These are phyloP conservation scores for Neuroterus valhalla DNA, from an alignment of 1,140 invertebrate species.

Conservation along the genomic window DNA sequence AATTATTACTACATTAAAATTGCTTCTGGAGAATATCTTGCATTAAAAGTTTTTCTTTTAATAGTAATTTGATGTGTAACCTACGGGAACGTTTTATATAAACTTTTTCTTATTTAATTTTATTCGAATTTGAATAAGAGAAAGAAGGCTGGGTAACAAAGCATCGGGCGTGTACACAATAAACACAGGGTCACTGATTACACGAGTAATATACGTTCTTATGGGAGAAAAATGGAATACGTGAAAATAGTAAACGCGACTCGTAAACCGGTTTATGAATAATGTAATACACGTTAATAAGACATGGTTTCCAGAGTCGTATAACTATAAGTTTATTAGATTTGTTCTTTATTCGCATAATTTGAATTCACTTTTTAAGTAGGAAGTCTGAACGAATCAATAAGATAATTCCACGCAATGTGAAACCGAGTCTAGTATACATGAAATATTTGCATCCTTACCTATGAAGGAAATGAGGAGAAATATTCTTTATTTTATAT, in stretches of 20 bases:
- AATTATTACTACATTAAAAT: not conserved
- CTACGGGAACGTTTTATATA: no score
- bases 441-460: no score
- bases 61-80: no score
- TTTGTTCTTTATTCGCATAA: not conserved
- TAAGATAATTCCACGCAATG: no score
- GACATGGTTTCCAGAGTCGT: not conserved
- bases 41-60: no score
- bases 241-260: constrained; percentile 25
- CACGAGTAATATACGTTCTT: constrained; percentile 2
- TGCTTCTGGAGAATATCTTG: no score
- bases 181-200: constrained; percentile 23
- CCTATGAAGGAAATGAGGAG: no score
- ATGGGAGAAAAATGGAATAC: constrained; percentile 20
- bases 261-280: constrained; percentile 27
- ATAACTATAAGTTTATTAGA: constrained; percentile 12
- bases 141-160: constrained; percentile 20
- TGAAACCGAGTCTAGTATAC: no score
- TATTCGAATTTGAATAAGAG: not conserved
- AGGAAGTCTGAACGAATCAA: no score
- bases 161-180: not conserved
- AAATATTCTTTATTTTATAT: no score
- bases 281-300: constrained; percentile 24
- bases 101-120: no score
- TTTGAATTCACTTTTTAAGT: not conserved